Conservation (phyloP, 2,113 vertebrate genomes). For the Callospermophilus lateralis region DNA sequence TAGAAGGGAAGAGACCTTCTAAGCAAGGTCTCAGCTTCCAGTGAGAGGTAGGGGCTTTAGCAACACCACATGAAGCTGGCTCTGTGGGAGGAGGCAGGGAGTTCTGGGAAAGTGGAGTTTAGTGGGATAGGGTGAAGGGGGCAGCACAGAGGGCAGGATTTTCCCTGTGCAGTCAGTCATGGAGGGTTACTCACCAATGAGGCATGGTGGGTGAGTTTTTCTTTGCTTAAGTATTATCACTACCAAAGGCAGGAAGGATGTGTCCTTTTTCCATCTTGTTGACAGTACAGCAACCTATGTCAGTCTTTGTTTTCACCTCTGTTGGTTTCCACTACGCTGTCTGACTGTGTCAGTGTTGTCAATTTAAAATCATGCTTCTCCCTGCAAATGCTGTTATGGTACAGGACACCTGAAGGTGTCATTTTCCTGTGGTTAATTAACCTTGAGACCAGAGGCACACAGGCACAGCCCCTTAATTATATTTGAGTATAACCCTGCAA, state of each 20-base stretch:
- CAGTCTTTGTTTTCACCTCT: conserved; percentile 74
- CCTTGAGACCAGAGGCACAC: conserved; percentile 69
- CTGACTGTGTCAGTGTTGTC: conserved; percentile 48
- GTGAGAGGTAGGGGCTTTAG: fast-evolving
- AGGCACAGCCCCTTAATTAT: conserved; percentile 62
- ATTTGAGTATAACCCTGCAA: conserved; percentile 61
- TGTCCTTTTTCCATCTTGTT: conserved; percentile 10
- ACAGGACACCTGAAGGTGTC: conserved; percentile 70
- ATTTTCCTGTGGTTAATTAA: conserved; percentile 81
- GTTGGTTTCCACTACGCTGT: neutral
- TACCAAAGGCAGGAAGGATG: neutral
- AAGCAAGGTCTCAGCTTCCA: neutral
- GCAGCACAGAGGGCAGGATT: fast-evolving
- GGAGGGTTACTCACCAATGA: neutral
- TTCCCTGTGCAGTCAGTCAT: neutral
- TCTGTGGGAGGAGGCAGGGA: neutral
- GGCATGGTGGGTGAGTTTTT: neutral
- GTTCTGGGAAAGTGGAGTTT: fast-evolving
- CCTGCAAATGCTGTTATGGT: neutral
- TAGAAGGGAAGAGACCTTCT: neutral
- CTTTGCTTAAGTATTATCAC: neutral
- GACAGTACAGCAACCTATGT: conserved; percentile 10
- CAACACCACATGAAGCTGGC: no score
- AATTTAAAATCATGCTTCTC: conserved; percentile 52
- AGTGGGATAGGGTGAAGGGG: no score